These are phyloP conservation scores for Gasterosteus nipponicus DNA, from an alignment of 2,113 vertebrate species.

Conservation along the genomic window DNA sequence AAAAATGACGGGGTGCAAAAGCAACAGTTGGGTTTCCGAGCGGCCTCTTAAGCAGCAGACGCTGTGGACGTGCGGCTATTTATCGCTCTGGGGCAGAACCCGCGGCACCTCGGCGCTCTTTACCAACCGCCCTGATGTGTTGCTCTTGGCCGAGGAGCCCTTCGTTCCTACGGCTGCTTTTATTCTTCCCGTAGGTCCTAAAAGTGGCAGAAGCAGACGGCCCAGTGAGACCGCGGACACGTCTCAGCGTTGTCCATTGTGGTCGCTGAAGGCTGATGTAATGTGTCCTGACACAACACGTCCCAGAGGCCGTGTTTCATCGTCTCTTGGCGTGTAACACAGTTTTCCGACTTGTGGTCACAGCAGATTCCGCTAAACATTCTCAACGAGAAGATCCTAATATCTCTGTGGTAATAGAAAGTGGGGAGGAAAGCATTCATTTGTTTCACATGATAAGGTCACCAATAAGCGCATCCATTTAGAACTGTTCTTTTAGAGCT, in stretches of 20 bases:
- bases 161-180: constrained; percentile 33
- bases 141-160: constrained; percentile 55
- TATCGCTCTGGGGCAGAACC: constrained; percentile 57
- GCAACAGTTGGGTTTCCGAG: constrained; percentile 70
- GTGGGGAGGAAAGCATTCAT: background rate
- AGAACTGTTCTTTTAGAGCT: too few species aligned
- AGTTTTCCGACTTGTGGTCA: background rate
- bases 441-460: too few species aligned
- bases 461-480: too few species aligned
- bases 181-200: constrained; percentile 25
- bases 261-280: background rate
- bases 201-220: constrained; percentile 31
- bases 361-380: background rate
- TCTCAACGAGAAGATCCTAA: background rate
- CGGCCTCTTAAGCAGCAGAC: constrained; percentile 39
- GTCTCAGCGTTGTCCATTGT: background rate
- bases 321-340: background rate
- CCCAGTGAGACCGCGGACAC: background rate
- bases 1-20: constrained; percentile 73
- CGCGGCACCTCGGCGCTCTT: constrained; percentile 44
- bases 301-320: background rate
- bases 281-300: constrained; percentile 20
- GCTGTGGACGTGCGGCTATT: constrained; percentile 35
- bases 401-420: background rate
- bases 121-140: constrained; percentile 47